Base-by-base conservation (phyloP, 2,888 invertebrate species). In the Cephonodes hylas region DNA sequence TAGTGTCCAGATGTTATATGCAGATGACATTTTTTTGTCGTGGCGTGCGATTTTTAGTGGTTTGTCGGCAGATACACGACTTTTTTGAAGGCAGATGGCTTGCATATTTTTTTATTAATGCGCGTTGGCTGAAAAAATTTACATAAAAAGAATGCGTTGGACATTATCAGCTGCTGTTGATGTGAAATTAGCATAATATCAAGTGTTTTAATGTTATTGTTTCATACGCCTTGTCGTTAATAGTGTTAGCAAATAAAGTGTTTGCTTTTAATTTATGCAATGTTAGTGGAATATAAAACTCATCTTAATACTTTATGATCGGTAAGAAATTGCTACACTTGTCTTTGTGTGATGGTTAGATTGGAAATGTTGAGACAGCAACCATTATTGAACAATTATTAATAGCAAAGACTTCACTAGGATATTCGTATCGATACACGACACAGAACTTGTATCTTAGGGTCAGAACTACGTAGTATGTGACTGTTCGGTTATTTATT, bases 1-100 rank as follows among this genome's bases (percentile, higher is more conserved):
- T 81, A 83, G 69, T 84, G 85, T 81, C 89, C 91, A 92, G 90
- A 89, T 91, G 91, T 84, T 83, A 78, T 90, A 92, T 92, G 91
- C 91, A 91, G 90, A 92, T 91, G 91, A 92, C 89, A 91, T 78
- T 88, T 90, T 86, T 90, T 85, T 79, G 67, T 68, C 60, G 61
- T 66, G 67, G 69, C 77, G 84, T 86, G 90, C 91, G 86, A 91
- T 91, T 90, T 91, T 91, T 91, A 88, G 86, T 86, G 81, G 87
- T 80, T 84, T 81, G 82, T 83, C 80, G 79, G 76, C 74, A 75
- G 77, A 81, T 79, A 75, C 71, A 68, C 66, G 69, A 75, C 73
- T 85, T 89, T 87, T 89, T 89, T 82, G 85, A 82, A 65, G 77
- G 85, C 91, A 91, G 90, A 88, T 91, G 91, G 81, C 83, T 80